Percentiles rank a stretch among this genome's conserved stretches.
These are phyloP conservation scores for Drosophila pseudotalamancana DNA, from an alignment of 2,888 invertebrate species.

Conservation along the genomic window DNA sequence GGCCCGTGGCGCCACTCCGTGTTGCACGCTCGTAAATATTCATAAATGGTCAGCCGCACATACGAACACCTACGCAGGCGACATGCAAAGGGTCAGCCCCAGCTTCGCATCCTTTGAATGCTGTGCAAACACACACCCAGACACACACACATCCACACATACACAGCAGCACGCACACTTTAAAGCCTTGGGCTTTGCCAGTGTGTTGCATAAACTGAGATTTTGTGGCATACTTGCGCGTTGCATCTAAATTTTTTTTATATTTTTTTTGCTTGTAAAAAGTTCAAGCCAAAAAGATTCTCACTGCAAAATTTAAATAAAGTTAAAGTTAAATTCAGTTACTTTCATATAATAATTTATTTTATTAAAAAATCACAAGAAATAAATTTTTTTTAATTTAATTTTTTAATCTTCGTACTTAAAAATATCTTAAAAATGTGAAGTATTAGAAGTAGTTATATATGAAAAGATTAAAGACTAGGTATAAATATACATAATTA, in stretches of 20 bases:
- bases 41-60: conserved; percentile 31
- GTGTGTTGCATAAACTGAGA: conserved; percentile 1
- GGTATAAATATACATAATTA: too few relatives aligned
- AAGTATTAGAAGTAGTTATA: too few relatives aligned
- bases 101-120: conserved; percentile 11
- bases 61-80: background rate
- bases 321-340: too few relatives aligned
- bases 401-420: too few relatives aligned
- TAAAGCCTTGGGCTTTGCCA: conserved; percentile 1
- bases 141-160: background rate
- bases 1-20: conserved; percentile 13
- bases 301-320: too few relatives aligned
- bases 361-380: too few relatives aligned
- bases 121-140: background rate
- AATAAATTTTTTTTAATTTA: too few relatives aligned
- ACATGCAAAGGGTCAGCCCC: background rate
- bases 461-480: too few relatives aligned
- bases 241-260: background rate
- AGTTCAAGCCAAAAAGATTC: too few relatives aligned
- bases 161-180: background rate
- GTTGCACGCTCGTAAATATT: conserved; percentile 30
- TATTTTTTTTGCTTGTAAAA: too few relatives aligned
- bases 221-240: conserved; percentile 2
- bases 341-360: too few relatives aligned
- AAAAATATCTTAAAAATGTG: too few relatives aligned